These are phyloP conservation scores for Drosophila lutescens DNA, from an alignment of 2,888 invertebrate genomes.

Conservation along the genomic window DNA sequence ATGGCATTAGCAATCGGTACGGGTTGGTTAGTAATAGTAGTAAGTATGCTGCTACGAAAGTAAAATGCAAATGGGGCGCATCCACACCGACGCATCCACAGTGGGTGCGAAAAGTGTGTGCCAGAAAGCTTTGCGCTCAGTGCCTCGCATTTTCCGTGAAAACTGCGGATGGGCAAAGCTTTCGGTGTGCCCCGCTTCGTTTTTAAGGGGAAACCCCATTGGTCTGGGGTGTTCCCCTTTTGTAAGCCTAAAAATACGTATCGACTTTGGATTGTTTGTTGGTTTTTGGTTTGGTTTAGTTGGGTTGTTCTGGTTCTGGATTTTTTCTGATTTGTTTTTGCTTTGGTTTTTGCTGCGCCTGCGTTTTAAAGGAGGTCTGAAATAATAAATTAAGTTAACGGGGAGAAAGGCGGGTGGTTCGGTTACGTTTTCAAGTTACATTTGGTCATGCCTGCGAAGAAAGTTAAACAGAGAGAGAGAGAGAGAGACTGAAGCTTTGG, in stretches of 20 bases:
- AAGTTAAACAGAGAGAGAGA: conserved; percentile 8
- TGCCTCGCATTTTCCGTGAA: conserved; percentile 51
- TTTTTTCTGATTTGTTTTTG: conserved; percentile 1
- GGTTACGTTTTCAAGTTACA: conserved; percentile 16
- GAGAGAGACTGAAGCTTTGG: conserved; percentile 51
- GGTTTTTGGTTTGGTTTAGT: conserved; percentile 45
- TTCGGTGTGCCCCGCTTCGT: conserved; percentile 51
- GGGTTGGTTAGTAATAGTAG: conserved; percentile 56
- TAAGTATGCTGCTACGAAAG: conserved; percentile 57
- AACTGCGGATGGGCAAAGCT: conserved; percentile 71
- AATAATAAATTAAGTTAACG: conserved; percentile 51
- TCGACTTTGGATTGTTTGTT: conserved; percentile 83
- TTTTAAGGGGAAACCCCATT: conserved; percentile 28
- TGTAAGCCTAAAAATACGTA: conserved; percentile 84
- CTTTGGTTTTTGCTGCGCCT: conserved; percentile 32
- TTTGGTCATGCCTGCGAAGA: conserved; percentile 37
- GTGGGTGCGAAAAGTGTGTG: conserved; percentile 28
- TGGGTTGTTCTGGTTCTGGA: conserved; percentile 41
- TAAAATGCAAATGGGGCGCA: conserved; percentile 56
- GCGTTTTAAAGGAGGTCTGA: conserved; percentile 56
- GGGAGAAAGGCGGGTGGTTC: conserved; percentile 23
- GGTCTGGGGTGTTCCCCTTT: conserved; percentile 44
- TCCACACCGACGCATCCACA: conserved; percentile 13
- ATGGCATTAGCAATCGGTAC: conserved; percentile 65
- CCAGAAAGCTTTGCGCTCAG: conserved; percentile 74